Evolutionary conservation across 2,797 vertebrate species (phyloP), one percentile per base, ranked within the genome.

Genomic region (Cichlasoma orientale): DNA sequence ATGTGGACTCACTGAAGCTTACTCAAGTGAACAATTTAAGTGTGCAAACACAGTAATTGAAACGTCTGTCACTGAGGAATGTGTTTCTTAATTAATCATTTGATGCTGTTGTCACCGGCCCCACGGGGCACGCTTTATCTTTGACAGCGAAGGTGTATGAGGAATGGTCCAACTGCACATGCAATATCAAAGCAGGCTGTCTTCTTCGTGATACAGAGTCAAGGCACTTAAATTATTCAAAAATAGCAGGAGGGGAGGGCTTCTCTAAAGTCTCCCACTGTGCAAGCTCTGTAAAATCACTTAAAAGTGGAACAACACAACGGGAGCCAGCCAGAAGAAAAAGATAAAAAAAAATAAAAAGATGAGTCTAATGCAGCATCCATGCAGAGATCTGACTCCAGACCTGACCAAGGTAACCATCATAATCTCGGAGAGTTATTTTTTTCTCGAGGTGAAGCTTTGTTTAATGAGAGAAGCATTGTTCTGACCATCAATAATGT

Each of bases 11-110:
- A 5, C 63, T 53, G 56, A 69, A 72, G 52, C 19, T 44, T 27
- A 59, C 66, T 61, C 31, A 79, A 69, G 52, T 33, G 52, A 86
- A 59, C 75, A 74, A 31, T 84, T 79, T 44, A 66, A 80, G 54
- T 86, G 82, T 83, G 68, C 61, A 79, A 85, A 83, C 63, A 74
- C 21, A 70, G 74, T 81, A 82, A 86, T 77, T 79, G 84, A 90
- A 86, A 81, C 36, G 66, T 41, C 69, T 68, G 74, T 69, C 82
- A 79, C 56, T 31, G 69, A 78, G 72, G 55, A 56, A 81, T 77
- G 71, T 52, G 78, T 75, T 75, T 86, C 63, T 79, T 87, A 89
- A 89, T 88, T 78, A 86, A 90, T 91, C 84, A 88, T 89, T 74
- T 85, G 79, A 86, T 58, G 82, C 77, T 3, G 14, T 72, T 86